These are phyloP conservation scores for Ptilorrhoa leucosticta DNA, from an alignment of 2,113 vertebrate genomes.

Conservation along the genomic window DNA sequence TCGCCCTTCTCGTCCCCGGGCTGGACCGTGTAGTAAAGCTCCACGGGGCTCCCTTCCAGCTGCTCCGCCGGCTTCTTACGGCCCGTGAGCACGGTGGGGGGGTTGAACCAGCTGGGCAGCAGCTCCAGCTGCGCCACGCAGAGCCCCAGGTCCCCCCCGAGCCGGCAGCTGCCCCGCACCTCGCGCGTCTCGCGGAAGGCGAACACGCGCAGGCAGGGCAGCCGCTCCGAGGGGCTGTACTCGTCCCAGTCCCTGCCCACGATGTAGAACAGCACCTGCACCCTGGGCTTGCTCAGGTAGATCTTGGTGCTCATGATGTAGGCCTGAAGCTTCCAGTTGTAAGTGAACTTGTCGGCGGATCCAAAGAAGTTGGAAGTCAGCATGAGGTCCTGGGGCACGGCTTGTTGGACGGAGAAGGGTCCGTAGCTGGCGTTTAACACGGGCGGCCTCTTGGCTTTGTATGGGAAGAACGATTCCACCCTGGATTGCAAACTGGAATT, in stretches of 20 bases:
- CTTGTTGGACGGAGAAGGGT: conserved; percentile 81
- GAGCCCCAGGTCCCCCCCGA: conserved; percentile 81
- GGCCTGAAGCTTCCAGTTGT: conserved; percentile 88
- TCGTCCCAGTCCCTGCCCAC: conserved; percentile 91
- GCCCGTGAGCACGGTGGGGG: conserved; percentile 73
- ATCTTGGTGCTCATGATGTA: conserved; percentile 81
- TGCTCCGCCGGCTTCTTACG: conserved; percentile 72
- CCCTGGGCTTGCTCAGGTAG: conserved; percentile 80
- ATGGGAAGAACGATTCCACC: conserved; percentile 86
- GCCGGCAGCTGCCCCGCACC: conserved; percentile 83
- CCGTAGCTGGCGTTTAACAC: conserved; percentile 86
- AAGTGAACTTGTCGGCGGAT: conserved; percentile 73
- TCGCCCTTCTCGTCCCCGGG: conserved; percentile 69
- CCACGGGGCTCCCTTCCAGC: conserved; percentile 81
- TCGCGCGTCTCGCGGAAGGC: conserved; percentile 91
- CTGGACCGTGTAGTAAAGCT: conserved; percentile 90
- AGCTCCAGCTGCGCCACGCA: conserved; percentile 89
- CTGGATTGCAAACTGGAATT: conserved; percentile 89
- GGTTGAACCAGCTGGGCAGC: conserved; percentile 82
- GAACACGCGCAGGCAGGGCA: conserved; percentile 90
- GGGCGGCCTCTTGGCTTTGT: conserved; percentile 80
- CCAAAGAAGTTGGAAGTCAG: conserved; percentile 70
- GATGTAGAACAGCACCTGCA: conserved; percentile 89
- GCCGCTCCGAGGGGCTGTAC: conserved; percentile 70
- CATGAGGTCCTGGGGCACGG: conserved; percentile 81